phyloP scores from a whole-genome alignment of 2,888 invertebrate genomes.

The Himalopsyche kuldschensis region DNA sequence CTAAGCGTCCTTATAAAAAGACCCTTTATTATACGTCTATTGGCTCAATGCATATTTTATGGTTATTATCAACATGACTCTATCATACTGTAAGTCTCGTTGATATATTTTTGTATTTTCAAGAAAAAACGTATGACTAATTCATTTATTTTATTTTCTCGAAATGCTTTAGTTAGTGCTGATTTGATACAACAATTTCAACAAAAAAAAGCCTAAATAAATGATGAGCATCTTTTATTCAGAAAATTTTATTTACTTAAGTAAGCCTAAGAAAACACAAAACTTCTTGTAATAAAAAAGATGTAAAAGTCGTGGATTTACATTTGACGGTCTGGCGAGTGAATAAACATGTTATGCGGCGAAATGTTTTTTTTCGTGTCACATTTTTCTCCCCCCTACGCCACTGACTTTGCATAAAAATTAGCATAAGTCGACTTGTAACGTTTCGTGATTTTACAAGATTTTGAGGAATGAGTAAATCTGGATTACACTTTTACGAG shows the following conservation, averaged over 20 bases:
- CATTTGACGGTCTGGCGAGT: not conserved
- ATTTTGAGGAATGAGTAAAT: not conserved
- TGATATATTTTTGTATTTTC: too few relatives aligned
- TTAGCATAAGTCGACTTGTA: not conserved
- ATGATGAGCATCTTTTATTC: not conserved
- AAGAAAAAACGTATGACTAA: too few relatives aligned
- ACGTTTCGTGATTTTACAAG: not conserved
- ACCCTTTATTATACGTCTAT: too few relatives aligned
- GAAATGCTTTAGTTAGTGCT: too few relatives aligned
- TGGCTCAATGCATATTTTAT: too few relatives aligned
- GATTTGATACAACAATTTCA: too few relatives aligned
- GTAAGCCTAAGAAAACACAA: not conserved
- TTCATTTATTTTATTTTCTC: too few relatives aligned
- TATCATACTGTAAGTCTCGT: too few relatives aligned
- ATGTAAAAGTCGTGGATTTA: not conserved
- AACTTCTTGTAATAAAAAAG: not conserved
- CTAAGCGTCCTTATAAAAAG: too few relatives aligned
- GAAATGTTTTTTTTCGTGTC: not conserved
- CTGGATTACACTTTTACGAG: not conserved
- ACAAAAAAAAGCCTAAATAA: not conserved
- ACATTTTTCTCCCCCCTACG: not conserved
- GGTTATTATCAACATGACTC: too few relatives aligned
- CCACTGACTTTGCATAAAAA: not conserved
- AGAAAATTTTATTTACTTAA: not conserved
- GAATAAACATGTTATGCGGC: not conserved